Evolutionary conservation across 2,113 vertebrate genomes (phyloP).

Genomic region (Dromiciops gliroides): DNA sequence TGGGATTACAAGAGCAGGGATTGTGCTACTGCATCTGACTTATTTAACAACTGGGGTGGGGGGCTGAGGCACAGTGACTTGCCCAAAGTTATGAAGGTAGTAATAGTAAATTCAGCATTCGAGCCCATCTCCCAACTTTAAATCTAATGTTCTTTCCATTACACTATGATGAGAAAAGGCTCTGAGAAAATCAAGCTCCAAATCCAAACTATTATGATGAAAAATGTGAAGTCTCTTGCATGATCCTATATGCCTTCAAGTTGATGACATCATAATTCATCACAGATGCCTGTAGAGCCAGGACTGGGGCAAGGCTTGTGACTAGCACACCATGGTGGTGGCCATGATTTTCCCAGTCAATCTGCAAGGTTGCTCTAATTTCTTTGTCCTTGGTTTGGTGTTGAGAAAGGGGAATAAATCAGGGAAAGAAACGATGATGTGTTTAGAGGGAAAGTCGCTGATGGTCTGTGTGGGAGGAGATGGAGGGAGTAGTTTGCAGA

Average conservation of each 20-base stretch:
- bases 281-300: neutral
- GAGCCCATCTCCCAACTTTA: neutral
- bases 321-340: neutral
- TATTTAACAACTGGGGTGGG: neutral
- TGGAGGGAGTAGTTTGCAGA: neutral
- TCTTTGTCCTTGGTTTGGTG: neutral
- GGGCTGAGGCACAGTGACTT: neutral
- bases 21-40: fast-evolving
- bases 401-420: neutral
- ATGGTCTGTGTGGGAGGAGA: neutral
- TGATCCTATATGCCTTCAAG: neutral
- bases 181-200: neutral
- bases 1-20: neutral
- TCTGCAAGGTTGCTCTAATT: neutral
- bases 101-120: neutral
- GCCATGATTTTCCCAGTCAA: neutral
- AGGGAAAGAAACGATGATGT: neutral
- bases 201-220: neutral
- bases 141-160: neutral
- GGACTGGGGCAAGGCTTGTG: neutral
- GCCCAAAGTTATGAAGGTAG: neutral
- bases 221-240: neutral
- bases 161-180: neutral
- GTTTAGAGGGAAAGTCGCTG: neutral
- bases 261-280: neutral